Evolutionary conservation across 2,113 vertebrate genomes (phyloP), one percentile per base, ranked within the genome.

Genomic region (Catharus minimus): DNA sequence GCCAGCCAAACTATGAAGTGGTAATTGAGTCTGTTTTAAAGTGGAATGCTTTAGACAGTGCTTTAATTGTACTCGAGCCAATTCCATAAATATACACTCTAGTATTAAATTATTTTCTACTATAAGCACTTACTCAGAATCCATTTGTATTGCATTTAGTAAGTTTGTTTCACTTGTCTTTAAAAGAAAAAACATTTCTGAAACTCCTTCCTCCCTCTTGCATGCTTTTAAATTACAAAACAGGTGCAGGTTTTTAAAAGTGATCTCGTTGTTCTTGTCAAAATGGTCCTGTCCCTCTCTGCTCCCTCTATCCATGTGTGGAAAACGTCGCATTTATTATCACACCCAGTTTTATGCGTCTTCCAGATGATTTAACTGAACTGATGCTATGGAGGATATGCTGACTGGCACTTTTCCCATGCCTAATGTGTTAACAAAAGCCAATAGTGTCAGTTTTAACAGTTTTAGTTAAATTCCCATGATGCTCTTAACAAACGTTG

Each of bases 371-470:
- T 97, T 98, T 97, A 95, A 97, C 97, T 97, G 97, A 97, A 96
- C 97, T 91, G 97, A 96, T 97, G 97, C 97, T 97, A 97, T 94
- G 94, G 96, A 98, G 94, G 96, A 97, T 98, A 98, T 98, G 98
- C 98, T 98, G 98, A 98, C 98, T 99, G 98, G 98, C 98, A 98
- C 98, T 98, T 98, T 98, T 98, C 97, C 98, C 98, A 97, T 98
- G 97, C 98, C 97, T 98, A 98, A 98, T 98, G 98, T 98, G 98
- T 98, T 98, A 98, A 98, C 98, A 98, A 98, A 98, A 98, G 98
- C 98, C 98, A 98, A 97, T 98, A 98, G 98, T 98, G 98, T 98
- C 98, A 98, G 97, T 98, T 98, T 98, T 98, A 97, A 97, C 98
- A 98, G 98, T 98, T 98, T 96, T 98, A 98, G 98, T 98, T 98